Conservation (phyloP, 2,797 vertebrate species). For the Urophycis tenuis region DNA sequence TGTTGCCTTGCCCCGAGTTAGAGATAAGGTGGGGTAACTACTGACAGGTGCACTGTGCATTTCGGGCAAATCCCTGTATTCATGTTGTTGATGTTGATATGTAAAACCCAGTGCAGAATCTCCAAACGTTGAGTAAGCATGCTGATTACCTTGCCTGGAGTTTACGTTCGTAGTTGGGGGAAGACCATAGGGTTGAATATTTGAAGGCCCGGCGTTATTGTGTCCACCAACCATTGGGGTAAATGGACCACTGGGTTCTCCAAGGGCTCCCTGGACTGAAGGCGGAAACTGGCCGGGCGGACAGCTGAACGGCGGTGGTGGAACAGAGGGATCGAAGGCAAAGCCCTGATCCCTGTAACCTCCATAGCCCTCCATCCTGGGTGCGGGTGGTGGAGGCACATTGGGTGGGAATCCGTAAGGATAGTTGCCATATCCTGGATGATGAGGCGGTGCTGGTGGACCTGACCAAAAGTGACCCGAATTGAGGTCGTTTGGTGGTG, state of each 20-base stretch:
- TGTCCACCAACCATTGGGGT: slow-evolving; percentile 6
- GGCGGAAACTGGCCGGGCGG: slow-evolving; percentile 17
- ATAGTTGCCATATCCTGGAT: slow-evolving; percentile 14
- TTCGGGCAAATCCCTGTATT: slow-evolving; percentile 5
- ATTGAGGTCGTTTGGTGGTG: slow-evolving; percentile 3
- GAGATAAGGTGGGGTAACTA: background rate
- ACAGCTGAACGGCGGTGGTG: slow-evolving; percentile 52
- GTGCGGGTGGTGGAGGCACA: slow-evolving; percentile 11
- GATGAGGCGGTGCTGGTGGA: slow-evolving; percentile 6
- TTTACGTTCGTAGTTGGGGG: background rate
- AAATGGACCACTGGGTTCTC: slow-evolving; percentile 2
- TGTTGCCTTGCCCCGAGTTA: background rate
- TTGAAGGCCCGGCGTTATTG: background rate
- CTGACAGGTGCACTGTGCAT: background rate
- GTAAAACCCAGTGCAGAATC: background rate
- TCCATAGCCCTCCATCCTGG: slow-evolving; percentile 13
- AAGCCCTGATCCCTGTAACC: slow-evolving; percentile 23
- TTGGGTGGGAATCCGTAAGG: slow-evolving; percentile 13
- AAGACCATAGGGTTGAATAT: slow-evolving; percentile 14
- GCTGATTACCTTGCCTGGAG: background rate
- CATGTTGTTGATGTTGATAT: background rate
- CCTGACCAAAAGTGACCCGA: slow-evolving; percentile 14
- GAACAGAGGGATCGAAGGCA: slow-evolving; percentile 56
- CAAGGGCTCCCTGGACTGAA: background rate
- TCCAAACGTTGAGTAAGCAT: background rate